A percentile compares a stretch with the other conserved stretches of the same genome.
These are phyloP conservation scores for Bunonema sp. DNA, from an alignment of 2,888 invertebrate species.

Conservation along the genomic window DNA sequence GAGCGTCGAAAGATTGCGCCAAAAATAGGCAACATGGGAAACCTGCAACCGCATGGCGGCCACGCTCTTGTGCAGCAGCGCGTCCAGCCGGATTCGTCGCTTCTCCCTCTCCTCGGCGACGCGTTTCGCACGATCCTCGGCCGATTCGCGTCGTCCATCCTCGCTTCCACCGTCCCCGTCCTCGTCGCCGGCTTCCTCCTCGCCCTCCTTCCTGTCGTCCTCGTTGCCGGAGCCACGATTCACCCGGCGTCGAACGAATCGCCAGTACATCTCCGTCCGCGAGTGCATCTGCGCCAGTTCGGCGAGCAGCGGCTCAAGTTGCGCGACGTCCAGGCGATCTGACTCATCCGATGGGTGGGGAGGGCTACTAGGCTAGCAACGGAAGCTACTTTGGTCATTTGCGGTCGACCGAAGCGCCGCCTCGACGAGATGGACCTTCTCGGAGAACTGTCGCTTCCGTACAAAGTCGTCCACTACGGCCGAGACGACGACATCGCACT, in stretches of 20 bases:
- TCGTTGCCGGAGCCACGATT: no score
- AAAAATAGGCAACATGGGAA: not conserved
- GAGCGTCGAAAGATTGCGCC: slow-evolving; percentile 8
- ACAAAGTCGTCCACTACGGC: no score
- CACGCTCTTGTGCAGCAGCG: slow-evolving; percentile 28
- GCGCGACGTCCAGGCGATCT: slow-evolving; percentile 59
- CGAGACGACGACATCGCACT: no score
- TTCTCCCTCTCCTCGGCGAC: slow-evolving; percentile 21
- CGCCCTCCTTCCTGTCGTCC: slow-evolving; percentile 7
- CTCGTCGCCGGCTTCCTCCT: slow-evolving; percentile 2
- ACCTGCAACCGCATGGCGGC: slow-evolving; percentile 38
- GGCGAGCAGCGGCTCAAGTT: slow-evolving; percentile 68
- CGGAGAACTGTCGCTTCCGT: no score
- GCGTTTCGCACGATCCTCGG: no score
- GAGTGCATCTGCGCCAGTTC: slow-evolving; percentile 82
- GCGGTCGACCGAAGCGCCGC: no score
- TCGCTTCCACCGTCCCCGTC: slow-evolving; percentile 7
- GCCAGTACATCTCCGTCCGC: slow-evolving; percentile 72
- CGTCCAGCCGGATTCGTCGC: slow-evolving; percentile 35
- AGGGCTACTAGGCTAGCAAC: no score
- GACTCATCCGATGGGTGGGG: no score
- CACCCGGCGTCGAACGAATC: slow-evolving; percentile 70
- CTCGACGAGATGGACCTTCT: no score
- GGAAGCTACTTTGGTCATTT: no score
- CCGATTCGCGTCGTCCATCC: no score